These are phyloP conservation scores for Tribolium castaneum DNA, from an alignment of 1,140 invertebrate genomes.

Conservation along the genomic window DNA sequence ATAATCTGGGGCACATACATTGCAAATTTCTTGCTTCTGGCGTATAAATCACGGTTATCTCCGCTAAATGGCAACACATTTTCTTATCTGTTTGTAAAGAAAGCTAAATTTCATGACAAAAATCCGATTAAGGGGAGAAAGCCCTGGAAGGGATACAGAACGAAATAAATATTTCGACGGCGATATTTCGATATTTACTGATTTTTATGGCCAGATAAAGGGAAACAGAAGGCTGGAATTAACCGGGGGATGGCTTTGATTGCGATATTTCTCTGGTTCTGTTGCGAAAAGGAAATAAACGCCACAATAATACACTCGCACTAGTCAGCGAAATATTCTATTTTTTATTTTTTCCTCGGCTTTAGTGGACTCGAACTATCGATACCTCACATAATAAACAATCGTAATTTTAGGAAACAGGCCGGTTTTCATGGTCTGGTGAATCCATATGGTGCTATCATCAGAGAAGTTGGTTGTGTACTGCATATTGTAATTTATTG, in stretches of 20 bases:
- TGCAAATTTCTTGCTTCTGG: background rate
- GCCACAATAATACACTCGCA: no score
- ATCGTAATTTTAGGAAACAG: background rate
- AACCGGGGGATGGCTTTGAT: background rate
- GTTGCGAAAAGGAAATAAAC: no score
- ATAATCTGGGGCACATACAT: background rate
- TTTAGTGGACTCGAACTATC: background rate
- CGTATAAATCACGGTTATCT: conserved; percentile 20
- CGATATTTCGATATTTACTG: conserved; percentile 11
- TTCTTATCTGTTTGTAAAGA: conserved; percentile 32
- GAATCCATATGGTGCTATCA: background rate
- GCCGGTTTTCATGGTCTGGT: background rate
- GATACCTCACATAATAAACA: background rate
- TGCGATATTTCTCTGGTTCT: background rate
- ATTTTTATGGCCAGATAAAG: background rate
- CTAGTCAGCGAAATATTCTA: background rate
- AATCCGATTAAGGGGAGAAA: conserved; percentile 10
- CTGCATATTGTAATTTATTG: background rate
- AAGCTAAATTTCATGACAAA: conserved; percentile 23
- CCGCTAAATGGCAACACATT: conserved; percentile 23
- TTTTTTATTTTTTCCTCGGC: background rate
- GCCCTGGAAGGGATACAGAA: conserved; percentile 2
- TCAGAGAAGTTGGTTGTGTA: background rate
- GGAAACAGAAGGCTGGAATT: background rate
- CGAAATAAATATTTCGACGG: background rate